Evolutionary conservation across 2,888 invertebrate genomes (phyloP).

Genomic region (Sabatieria punctata): DNA sequence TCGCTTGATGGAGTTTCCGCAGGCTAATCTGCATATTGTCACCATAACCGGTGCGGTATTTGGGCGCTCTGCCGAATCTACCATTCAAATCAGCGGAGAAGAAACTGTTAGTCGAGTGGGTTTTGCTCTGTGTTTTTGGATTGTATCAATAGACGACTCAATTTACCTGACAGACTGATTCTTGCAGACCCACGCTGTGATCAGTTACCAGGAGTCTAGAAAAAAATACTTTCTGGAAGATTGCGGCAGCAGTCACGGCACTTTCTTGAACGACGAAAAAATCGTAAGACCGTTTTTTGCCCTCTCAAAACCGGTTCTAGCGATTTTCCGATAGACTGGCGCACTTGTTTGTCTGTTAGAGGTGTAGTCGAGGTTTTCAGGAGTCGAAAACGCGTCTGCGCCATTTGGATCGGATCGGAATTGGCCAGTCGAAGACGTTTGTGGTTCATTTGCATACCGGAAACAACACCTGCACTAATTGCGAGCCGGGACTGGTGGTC

Average conservation of each 20-base stretch:
- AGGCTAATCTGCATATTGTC: conserved; percentile 14
- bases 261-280: background rate
- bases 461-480: conserved; percentile 70
- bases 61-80: conserved; percentile 9
- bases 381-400: no score
- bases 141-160: background rate
- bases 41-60: conserved; percentile 20
- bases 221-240: background rate
- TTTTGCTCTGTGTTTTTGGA: background rate
- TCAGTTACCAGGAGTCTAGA: background rate
- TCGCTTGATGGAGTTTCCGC: conserved; percentile 17
- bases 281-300: no score
- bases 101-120: background rate
- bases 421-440: no score
- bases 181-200: background rate
- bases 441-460: conserved; percentile 37
- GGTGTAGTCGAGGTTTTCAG: no score
- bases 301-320: no score
- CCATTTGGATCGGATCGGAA: no score
- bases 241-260: background rate
- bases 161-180: background rate
- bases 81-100: background rate
- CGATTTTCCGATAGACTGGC: no score
- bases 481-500: conserved; percentile 60
- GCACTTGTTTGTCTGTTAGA: no score